phyloP scores from a whole-genome alignment of 1,140 invertebrate species.

The Cotesia chilonis region DNA sequence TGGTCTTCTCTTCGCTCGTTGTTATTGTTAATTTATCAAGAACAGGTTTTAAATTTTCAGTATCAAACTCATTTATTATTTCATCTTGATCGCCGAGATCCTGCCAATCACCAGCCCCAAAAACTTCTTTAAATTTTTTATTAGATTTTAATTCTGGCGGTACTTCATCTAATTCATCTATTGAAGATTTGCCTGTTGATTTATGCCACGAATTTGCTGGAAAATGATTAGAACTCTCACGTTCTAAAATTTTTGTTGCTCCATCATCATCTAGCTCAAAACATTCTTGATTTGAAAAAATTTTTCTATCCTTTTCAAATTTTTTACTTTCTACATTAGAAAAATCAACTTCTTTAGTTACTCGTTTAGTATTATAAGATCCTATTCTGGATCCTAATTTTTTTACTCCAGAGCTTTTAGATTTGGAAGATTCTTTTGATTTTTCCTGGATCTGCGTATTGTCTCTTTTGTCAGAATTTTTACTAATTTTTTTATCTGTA shows the following conservation, averaged over 20 bases:
- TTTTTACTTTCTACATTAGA: constrained; percentile 33
- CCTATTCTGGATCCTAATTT: constrained; percentile 46
- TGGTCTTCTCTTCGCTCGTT: constrained; percentile 34
- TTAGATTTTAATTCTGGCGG: constrained; percentile 60
- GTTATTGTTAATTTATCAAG: constrained; percentile 45
- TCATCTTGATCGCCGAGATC: constrained; percentile 49
- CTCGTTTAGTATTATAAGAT: constrained; percentile 22
- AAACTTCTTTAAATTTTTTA: constrained; percentile 62
- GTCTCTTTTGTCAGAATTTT: background rate
- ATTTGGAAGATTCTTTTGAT: constrained; percentile 31
- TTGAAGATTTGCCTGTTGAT: constrained; percentile 24
- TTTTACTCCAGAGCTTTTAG: constrained; percentile 41
- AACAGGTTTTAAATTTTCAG: constrained; percentile 48
- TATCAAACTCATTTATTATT: constrained; percentile 49
- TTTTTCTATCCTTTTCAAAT: constrained; percentile 40
- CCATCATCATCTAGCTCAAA: constrained; percentile 42
- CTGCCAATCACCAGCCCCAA: constrained; percentile 59
- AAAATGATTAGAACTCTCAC: constrained; percentile 17
- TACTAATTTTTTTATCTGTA: constrained; percentile 9
- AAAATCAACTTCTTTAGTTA: constrained; percentile 39
- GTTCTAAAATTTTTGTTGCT: constrained; percentile 30
- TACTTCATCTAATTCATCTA: constrained; percentile 47
- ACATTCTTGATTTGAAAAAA: constrained; percentile 37
- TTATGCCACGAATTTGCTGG: constrained; percentile 18
- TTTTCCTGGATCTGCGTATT: constrained; percentile 27